These are phyloP conservation scores for Rattus rattus DNA, from an alignment of 2,113 vertebrate genomes.

Conservation along the genomic window DNA sequence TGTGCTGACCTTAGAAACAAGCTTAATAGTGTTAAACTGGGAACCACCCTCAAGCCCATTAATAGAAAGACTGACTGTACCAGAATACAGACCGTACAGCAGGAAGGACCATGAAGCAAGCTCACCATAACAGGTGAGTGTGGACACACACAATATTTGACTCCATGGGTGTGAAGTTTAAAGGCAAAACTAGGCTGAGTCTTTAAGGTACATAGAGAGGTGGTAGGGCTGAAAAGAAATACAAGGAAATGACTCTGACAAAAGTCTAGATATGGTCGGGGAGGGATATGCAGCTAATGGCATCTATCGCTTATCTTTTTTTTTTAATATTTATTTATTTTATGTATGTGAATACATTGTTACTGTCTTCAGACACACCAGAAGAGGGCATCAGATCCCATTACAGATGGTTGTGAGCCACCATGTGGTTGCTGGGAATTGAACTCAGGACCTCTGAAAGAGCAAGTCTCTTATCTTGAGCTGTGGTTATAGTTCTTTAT, in stretches of 20 bases:
- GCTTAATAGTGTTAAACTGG: background rate
- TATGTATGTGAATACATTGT: too few species aligned
- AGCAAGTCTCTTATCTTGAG: background rate
- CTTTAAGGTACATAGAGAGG: background rate
- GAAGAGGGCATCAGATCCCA: too few species aligned
- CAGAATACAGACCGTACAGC: background rate
- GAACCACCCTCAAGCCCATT: conserved; percentile 21
- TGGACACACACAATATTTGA: background rate
- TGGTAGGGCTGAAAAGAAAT: background rate
- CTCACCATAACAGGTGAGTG: too few species aligned
- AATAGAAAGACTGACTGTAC: background rate
- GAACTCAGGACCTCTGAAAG: too few species aligned
- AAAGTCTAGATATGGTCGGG: background rate
- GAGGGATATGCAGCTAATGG: rapidly evolving
- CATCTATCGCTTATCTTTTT: background rate
- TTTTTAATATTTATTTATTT: too few species aligned
- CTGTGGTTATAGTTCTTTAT: background rate
- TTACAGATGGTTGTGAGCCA: too few species aligned
- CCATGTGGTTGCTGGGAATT: too few species aligned
- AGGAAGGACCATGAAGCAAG: background rate
- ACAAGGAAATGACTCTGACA: background rate
- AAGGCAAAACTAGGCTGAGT: background rate
- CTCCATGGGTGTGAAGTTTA: background rate
- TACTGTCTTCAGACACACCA: too few species aligned
- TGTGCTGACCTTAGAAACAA: background rate